phyloP scores from a whole-genome alignment of 1,140 invertebrate species.

The Diorhabda elongata region DNA sequence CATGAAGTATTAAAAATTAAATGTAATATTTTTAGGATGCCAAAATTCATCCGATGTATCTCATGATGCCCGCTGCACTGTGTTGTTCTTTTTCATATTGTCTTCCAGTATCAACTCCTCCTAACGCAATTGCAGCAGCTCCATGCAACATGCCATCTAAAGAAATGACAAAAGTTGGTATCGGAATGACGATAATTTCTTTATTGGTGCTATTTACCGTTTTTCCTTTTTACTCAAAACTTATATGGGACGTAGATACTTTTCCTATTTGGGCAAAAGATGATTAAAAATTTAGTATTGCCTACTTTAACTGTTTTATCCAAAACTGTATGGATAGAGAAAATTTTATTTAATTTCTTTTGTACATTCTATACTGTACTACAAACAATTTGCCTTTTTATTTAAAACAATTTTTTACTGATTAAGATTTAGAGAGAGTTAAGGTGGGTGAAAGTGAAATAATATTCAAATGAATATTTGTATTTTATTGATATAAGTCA shows the following conservation, averaged over 20 bases:
- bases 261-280: conserved; percentile 51
- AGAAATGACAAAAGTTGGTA: conserved; percentile 62
- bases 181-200: conserved; percentile 44
- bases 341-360: too few species aligned
- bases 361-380: too few species aligned
- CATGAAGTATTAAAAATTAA: neutral
- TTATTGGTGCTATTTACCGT: conserved; percentile 41
- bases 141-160: conserved; percentile 71
- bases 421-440: too few species aligned
- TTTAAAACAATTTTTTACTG: too few species aligned
- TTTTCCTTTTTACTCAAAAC: conserved; percentile 50
- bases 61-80: conserved; percentile 80
- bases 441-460: too few species aligned
- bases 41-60: conserved; percentile 74
- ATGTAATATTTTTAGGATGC: conserved; percentile 28
- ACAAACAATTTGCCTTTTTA: too few species aligned
- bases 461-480: too few species aligned
- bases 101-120: conserved; percentile 77
- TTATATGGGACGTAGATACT: conserved; percentile 53
- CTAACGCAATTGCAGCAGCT: conserved; percentile 90
- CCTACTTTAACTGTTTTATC: too few species aligned
- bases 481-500: too few species aligned
- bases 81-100: conserved; percentile 74
- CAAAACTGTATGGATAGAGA: too few species aligned
- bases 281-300: neutral